Evolutionary conservation across 2,113 vertebrate genomes (phyloP), one percentile per base, ranked within the genome.

Genomic region (Sander vitreus): DNA sequence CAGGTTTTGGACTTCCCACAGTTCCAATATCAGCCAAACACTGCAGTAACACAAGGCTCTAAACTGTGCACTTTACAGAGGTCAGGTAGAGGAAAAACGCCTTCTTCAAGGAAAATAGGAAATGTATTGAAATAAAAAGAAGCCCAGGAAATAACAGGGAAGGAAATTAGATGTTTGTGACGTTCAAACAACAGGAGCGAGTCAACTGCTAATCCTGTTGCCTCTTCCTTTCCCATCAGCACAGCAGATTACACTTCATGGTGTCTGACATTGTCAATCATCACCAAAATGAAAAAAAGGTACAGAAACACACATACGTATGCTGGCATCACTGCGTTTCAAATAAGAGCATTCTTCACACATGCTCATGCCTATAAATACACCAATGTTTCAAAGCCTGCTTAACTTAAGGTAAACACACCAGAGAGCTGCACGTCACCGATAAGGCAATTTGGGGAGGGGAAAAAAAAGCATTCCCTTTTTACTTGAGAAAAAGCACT

Each of bases 401-500:
- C 82, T 82, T 58, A 89, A 86, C 79, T 90, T 87, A 69, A 83
- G 85, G 86, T 92, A 91, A 92, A 93, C 85, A 90, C 86, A 84
- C 84, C 45, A 81, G 78, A 75, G 85, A 80, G 9, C 92, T 94
- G 91, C 78, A 60, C 39, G 76, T 87, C 85, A 84, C 83, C 82
- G 92, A 94, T 95, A 93, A 92, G 85, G 79, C 81, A 80, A 73
- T 81, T 87, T 90, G 53, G 86, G 71, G 30, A 60, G 63, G 63
- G 54, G 2, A n/a, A 13, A 16, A 74, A 55, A 74, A 73, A 77
- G 66, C 21, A 48, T 76, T 88, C 27, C 43, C 23, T 74, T 77
- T 78, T 82, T 72, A 76, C 68, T 81, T 45, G 59, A 77, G 58
- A 77, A 79, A 83, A 86, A 73, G 19, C 64, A 78, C 72, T 85